phyloP scores from a whole-genome alignment of 2,797 vertebrate species.

The Labroides dimidiatus region DNA sequence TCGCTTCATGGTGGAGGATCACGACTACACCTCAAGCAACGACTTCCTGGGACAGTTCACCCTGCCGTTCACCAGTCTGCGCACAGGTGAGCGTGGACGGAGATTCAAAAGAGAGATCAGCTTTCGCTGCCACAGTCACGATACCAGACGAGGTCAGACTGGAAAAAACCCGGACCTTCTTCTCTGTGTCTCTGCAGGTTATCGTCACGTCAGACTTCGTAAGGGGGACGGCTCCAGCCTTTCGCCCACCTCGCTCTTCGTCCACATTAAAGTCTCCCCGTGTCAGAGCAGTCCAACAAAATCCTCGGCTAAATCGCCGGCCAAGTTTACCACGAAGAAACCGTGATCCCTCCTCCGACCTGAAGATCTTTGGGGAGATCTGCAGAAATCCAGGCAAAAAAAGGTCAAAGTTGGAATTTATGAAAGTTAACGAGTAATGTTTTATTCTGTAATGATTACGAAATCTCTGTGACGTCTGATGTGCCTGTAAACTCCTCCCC shows the following conservation, averaged over 20 bases:
- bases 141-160: too few relatives aligned
- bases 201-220: conserved; percentile 91
- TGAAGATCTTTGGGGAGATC: not conserved
- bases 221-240: conserved; percentile 89
- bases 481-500: too few relatives aligned
- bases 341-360: not conserved
- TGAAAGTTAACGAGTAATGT: not conserved
- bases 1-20: conserved; percentile 93
- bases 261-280: conserved; percentile 84
- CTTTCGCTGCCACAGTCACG: too few relatives aligned
- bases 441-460: not conserved
- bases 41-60: conserved; percentile 95
- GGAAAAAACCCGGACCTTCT: not conserved
- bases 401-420: not conserved
- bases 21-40: conserved; percentile 90
- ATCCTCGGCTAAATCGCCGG: conserved; percentile 12
- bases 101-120: too few relatives aligned
- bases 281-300: conserved; percentile 65
- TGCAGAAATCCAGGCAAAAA: not conserved
- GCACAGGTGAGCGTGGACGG: conserved; percentile 82
- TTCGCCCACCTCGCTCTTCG: conserved; percentile 90
- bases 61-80: conserved; percentile 88
- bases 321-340: conserved; percentile 31
- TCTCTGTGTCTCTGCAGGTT: conserved; percentile 80
- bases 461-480: too few relatives aligned